Evolutionary conservation across 2,113 vertebrate species (phyloP), one percentile per base, ranked within the genome.

Genomic region (Pionites leucogaster): DNA sequence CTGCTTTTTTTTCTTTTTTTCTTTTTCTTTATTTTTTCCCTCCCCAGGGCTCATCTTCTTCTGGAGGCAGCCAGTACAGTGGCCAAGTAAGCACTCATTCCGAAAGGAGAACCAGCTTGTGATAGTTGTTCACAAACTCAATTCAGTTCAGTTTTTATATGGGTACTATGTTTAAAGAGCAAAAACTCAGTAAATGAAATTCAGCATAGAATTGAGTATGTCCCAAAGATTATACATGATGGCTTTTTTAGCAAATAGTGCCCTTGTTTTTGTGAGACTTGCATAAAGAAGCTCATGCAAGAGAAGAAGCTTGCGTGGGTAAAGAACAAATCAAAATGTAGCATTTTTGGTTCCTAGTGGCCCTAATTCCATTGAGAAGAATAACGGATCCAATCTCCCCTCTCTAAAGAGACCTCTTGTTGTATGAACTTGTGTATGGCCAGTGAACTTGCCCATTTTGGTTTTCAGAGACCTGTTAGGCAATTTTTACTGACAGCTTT

Each of bases 41-140:
- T 10, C 3, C 3, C 33, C 27, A 96, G 95, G 93, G 47, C 65
- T 76, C 96, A 37, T 89, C 96, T 9, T 57, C 92, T 52, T 95
- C 70, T 44, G 92, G 81, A 95, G 39, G 93, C 62, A 96, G 87
- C 75, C 95, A 80, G 19, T 94, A 88, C 76, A 67, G 12, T 5
- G 83, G 85, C 82, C 88, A 93, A 22, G 96, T 97, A 95, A 92
- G 79, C 24, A 80, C 24, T 70, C 16, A 19, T 59, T 84, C 64
- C 35, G 80, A 80, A 59, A 88, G 37, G 28, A 88, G 5, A 67
- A 16, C 4, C n/a, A 71, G 29, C n/a, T 72, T 80, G 25, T 29
- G 0, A 55, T 37, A 12, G 17, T 59, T 52, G 47, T 79, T 85
- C 52, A 52, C 42, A 55, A 74, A 59, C 7, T 37, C 25, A 29